These are phyloP conservation scores for Drosophila subpulchrella DNA, from an alignment of 1,140 invertebrate genomes.

Conservation along the genomic window DNA sequence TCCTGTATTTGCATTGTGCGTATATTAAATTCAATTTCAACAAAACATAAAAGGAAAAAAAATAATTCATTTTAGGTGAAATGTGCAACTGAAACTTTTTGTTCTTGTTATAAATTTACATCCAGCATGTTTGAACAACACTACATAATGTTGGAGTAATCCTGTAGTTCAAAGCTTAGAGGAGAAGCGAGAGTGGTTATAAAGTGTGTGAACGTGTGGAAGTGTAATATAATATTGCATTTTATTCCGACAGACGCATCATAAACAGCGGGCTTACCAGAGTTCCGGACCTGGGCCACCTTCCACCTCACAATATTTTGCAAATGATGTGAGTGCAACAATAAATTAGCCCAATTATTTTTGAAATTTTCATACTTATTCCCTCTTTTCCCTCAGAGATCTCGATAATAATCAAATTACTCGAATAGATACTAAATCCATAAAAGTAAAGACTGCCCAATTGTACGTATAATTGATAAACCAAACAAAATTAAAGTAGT, in stretches of 20 bases:
- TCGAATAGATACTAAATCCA: conserved; percentile 85
- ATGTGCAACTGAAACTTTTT: too few relatives aligned
- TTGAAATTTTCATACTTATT: neutral
- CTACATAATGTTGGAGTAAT: neutral
- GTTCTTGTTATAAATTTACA: too few relatives aligned
- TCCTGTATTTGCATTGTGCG: too few relatives aligned
- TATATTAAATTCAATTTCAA: too few relatives aligned
- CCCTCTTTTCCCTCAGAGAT: conserved; percentile 82
- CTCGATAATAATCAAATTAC: conserved; percentile 87
- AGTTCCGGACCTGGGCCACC: conserved; percentile 85
- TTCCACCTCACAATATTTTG: conserved; percentile 85
- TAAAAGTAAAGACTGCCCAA: conserved; percentile 86
- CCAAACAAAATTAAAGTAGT: neutral
- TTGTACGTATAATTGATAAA: conserved; percentile 85
- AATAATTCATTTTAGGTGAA: too few relatives aligned
- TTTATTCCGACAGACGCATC: conserved; percentile 85
- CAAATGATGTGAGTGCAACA: conserved; percentile 86
- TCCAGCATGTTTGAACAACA: too few relatives aligned
- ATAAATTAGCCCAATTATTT: neutral
- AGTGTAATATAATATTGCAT: neutral
- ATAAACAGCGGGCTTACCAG: conserved; percentile 85
- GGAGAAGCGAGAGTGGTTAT: too few relatives aligned
- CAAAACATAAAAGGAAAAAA: too few relatives aligned
- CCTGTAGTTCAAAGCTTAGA: neutral
- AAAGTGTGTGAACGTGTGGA: neutral